phyloP scores from a whole-genome alignment of 2,888 invertebrate species.

The Eustalomyia histrio region DNA sequence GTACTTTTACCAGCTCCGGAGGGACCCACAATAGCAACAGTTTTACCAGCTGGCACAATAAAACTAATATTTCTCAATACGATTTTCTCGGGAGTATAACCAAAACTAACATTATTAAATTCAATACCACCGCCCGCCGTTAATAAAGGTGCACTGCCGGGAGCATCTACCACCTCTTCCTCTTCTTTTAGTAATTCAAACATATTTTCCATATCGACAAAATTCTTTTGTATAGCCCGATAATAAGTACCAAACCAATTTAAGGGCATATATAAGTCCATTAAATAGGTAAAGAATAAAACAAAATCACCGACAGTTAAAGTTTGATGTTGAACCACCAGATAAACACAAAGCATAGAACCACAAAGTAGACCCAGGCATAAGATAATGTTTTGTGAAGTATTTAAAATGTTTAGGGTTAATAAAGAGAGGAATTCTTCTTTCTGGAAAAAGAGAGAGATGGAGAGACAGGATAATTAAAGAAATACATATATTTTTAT shows the following conservation, averaged over 20 bases:
- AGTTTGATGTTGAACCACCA: constrained; percentile 86
- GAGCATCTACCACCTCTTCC: constrained; percentile 91
- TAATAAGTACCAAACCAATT: constrained; percentile 99
- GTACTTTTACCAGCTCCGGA: constrained; percentile 98
- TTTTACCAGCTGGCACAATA: constrained; percentile 89
- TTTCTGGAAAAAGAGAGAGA: constrained; percentile 80
- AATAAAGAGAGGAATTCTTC: constrained; percentile 94
- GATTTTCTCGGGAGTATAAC: constrained; percentile 89
- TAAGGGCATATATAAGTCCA: constrained; percentile 95
- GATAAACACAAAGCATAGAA: constrained; percentile 92
- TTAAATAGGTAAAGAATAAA: constrained; percentile 95
- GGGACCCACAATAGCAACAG: constrained; percentile 92
- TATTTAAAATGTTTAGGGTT: constrained; percentile 94
- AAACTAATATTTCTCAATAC: constrained; percentile 90
- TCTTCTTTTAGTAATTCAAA: constrained; percentile 94
- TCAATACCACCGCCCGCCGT: constrained; percentile 86
- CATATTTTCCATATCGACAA: constrained; percentile 99
- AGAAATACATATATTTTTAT: not conserved
- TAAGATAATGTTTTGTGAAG: constrained; percentile 93
- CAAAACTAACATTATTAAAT: constrained; percentile 94
- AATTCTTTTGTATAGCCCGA: constrained; percentile 97
- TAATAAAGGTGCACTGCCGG: constrained; percentile 86
- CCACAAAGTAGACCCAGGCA: constrained; percentile 92
- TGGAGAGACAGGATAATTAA: not conserved
- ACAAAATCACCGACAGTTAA: constrained; percentile 97